Base-by-base conservation (phyloP, 2,797 vertebrate species). In the Ptychadena robeensis region DNA sequence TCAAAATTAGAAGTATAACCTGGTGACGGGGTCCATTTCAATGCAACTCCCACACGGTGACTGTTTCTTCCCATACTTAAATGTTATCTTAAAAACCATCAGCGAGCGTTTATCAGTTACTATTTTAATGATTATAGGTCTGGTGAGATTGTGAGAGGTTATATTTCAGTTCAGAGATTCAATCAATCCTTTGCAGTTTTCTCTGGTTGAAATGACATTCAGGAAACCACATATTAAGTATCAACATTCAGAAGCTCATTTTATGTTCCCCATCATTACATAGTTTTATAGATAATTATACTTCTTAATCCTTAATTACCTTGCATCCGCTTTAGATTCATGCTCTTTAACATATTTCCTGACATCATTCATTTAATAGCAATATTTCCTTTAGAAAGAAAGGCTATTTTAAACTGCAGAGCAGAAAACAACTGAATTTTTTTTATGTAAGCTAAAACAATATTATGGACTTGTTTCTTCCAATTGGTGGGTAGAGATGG, bases 241-340 rank as follows among this genome's bases (percentile, higher is more conserved):
- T 68, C 69, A 83, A 73, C 28, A 57, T 83, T 79, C 32, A 79
- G 68, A 83, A 65, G 48, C 70, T 79, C 44, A 83, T 83, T 83
- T 79, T 74, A 79, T 79, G 76, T 61, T 74, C 61, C 59, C 48
- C 40, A 40, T 79, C 70, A 73, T 79, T 73, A 73, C 69, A 53
- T 59, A 73, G 61, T 79, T 79, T 83, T 83, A 79, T 79, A 79
- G 69, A 83, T 79, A 82, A 82, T 82, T 82, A 76, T 76, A 77
- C 48, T 76, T 34, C 81, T 63, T 76, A 70, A 76, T 82, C 81
- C 65, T 67, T 76, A 82, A 82, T 76, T 82, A 76, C 66, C 66
- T 63, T 64, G 44, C 65, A 76, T 76, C 66, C 18, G 8, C 44
- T 82, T 76, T 76, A 82, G 28, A 59, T 34, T 32, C 53, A 82